Evolutionary conservation across 2,888 invertebrate genomes (phyloP).

Genomic region (Noctua fimbriata): DNA sequence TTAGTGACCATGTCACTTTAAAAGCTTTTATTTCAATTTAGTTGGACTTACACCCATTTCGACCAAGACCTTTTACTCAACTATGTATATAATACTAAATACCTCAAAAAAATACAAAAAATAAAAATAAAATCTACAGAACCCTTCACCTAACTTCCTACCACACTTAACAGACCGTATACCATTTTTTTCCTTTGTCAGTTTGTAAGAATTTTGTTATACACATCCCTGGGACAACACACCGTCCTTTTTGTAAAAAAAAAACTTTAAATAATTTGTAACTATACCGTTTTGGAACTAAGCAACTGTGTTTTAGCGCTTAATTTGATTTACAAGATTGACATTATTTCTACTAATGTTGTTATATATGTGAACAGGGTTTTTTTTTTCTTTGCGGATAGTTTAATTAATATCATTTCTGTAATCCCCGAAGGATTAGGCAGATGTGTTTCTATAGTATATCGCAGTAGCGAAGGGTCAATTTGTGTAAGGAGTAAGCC

Average conservation of each 20-base stretch:
- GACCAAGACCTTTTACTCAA: no score
- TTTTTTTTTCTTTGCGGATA: background rate
- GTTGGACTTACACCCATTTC: no score
- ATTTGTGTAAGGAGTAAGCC: no score
- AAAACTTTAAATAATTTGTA: conserved; percentile 49
- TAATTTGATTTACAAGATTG: conserved; percentile 12
- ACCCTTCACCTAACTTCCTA: conserved; percentile 21
- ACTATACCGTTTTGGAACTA: conserved; percentile 37
- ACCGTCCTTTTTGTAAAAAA: conserved; percentile 27
- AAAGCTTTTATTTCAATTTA: no score
- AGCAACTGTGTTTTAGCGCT: conserved; percentile 39
- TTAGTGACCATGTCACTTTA: no score
- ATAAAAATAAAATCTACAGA: conserved; percentile 14
- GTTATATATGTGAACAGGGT: background rate
- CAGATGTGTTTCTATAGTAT: no score
- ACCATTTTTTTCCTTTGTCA: conserved; percentile 46
- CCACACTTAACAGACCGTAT: conserved; percentile 25
- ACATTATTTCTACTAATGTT: background rate
- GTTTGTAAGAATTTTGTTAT: conserved; percentile 67
- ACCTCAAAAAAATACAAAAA: no score
- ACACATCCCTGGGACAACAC: conserved; percentile 58
- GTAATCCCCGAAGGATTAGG: background rate
- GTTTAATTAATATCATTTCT: no score
- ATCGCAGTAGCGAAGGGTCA: no score
- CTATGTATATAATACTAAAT: no score